A percentile compares a stretch with the other conserved stretches of the same genome.
phyloP scores from a whole-genome alignment of 2,888 invertebrate species.

The Macrosoma leucophasiata region DNA sequence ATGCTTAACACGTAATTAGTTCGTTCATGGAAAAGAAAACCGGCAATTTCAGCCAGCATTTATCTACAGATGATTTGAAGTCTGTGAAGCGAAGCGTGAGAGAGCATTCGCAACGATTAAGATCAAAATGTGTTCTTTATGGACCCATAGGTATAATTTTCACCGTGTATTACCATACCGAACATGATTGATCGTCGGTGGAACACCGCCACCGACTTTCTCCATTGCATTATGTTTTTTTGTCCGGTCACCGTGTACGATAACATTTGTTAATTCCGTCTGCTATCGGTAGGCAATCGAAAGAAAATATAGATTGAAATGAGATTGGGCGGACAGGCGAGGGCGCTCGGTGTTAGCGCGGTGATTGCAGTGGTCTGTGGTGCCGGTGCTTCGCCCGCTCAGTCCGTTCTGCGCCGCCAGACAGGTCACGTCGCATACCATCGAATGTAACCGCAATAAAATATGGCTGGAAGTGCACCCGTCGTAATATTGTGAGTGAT shows the following conservation, averaged over 20 bases:
- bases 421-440: constrained; percentile 37
- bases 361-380: constrained; percentile 27
- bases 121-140: constrained; percentile 27
- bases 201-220: constrained; percentile 43
- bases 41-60: too few species aligned
- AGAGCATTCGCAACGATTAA: constrained; percentile 21
- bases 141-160: constrained; percentile 26
- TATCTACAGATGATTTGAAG: too few species aligned
- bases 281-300: constrained; percentile 50
- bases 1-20: too few species aligned
- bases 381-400: constrained; percentile 26
- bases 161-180: constrained; percentile 33
- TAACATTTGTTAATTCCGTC: constrained; percentile 57
- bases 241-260: constrained; percentile 34
- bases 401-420: constrained; percentile 43
- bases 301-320: constrained; percentile 62
- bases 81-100: too few species aligned
- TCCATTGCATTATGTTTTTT: constrained; percentile 45
- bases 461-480: constrained; percentile 44
- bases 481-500: constrained; percentile 43
- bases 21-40: too few species aligned
- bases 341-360: constrained; percentile 49
- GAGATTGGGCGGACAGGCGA: constrained; percentile 52
- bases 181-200: constrained; percentile 45
- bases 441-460: constrained; percentile 30